Evolutionary conservation across 1,140 invertebrate species (phyloP).

Genomic region (Magallana ariakensis): DNA sequence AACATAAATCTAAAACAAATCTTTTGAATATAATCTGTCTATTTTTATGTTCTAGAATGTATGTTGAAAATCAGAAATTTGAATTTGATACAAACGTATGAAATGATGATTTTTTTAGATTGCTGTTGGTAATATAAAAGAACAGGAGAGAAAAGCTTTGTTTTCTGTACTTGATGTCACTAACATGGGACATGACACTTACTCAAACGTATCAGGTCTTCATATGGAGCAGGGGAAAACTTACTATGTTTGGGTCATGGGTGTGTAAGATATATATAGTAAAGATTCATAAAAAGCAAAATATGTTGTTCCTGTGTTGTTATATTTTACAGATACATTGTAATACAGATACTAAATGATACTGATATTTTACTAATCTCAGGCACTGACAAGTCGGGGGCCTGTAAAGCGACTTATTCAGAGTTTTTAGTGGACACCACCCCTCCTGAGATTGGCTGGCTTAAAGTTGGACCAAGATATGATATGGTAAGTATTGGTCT

Average conservation of each 20-base stretch:
- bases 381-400: slow-evolving; percentile 65
- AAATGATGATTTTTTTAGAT: slow-evolving; percentile 51
- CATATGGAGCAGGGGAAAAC: slow-evolving; percentile 56
- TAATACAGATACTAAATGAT: too few species aligned
- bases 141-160: slow-evolving; percentile 50
- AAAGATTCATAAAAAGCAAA: too few species aligned
- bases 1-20: too few species aligned
- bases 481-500: slow-evolving; percentile 63
- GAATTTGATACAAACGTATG: too few species aligned
- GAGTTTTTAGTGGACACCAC: slow-evolving; percentile 62
- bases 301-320: too few species aligned
- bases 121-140: slow-evolving; percentile 61
- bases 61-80: too few species aligned
- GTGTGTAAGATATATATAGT: slow-evolving; percentile 59
- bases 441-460: slow-evolving; percentile 53
- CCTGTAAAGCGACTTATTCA: slow-evolving; percentile 56
- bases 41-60: too few species aligned
- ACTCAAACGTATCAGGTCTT: slow-evolving; percentile 51
- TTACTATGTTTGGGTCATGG: slow-evolving; percentile 66
- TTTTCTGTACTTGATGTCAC: slow-evolving; percentile 62
- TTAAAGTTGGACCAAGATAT: slow-evolving; percentile 63
- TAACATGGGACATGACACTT: slow-evolving; percentile 62
- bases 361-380: too few species aligned
- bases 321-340: too few species aligned
- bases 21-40: too few species aligned